Base-by-base conservation (phyloP, 2,797 vertebrate species). In the Tragelaphus oryx region DNA sequence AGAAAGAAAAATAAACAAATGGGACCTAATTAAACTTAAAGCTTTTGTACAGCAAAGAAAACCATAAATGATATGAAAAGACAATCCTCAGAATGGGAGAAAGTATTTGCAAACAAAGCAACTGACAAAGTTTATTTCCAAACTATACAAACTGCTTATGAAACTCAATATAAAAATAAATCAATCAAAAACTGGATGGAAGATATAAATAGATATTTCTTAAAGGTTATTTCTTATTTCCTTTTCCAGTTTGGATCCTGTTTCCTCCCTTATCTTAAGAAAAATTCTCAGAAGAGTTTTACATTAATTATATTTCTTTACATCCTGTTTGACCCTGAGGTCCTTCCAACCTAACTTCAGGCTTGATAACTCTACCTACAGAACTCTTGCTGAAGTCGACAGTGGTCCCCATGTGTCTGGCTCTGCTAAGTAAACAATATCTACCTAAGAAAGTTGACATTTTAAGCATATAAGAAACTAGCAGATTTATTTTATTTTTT, bases 401-500 rank as follows among this genome's bases (percentile, higher is more conserved):
- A 5, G 0, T 9, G 20, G 41, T 4, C 28, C 26, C 13, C 6
- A 8, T 0, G 0, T 7, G 18, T 18, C 20, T 26, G 20, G 41
- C 46, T 52, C 59, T 89, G 33, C 26, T 41, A 4, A 30, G 12
- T 60, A 17, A 55, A 46, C 6, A 14, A 17, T 16, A 30, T 24
- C 46, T 9, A 41, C 8, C 30, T 11, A 18, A 86, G 44, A 62
- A 57, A 41, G 22, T 2, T 48, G 50, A 81, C 33, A 41, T 28
- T 76, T 62, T n/a, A 85, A 55, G 50, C 8, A 1, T 20, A 9
- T 41, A 30, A 80, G 75, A 68, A 65, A 30, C 8, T 3, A 16
- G 0, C 11, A 14, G 37, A 10, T 2, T 12, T 11, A 76, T 41
- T 41, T 41, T 41, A 41, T 41, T 41, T 41, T 41, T 41, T 41